phyloP scores from a whole-genome alignment of 2,797 vertebrate genomes.

The Spinibarbus caldwelli region DNA sequence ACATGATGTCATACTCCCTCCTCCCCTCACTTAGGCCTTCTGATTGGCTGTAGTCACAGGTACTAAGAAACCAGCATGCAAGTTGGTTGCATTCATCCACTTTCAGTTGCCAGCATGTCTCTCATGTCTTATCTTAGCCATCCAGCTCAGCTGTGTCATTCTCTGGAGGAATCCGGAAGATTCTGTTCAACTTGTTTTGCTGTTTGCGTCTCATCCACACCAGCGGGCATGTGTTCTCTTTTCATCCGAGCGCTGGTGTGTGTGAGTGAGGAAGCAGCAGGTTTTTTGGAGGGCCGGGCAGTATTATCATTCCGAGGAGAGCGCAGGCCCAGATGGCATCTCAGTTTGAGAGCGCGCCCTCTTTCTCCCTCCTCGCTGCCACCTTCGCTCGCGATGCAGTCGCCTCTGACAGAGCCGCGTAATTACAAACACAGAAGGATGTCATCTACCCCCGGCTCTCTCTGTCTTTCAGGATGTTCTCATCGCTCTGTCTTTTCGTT shows the following conservation, averaged over 20 bases:
- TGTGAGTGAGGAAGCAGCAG: conserved; percentile 38
- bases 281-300: conserved; percentile 34
- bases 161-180: conserved; percentile 31
- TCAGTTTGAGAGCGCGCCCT: conserved; percentile 61
- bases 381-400: conserved; percentile 49
- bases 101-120: conserved; percentile 18
- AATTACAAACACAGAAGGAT: conserved; percentile 71
- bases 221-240: conserved; percentile 32
- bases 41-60: not conserved
- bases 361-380: conserved; percentile 50
- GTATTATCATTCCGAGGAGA: conserved; percentile 57
- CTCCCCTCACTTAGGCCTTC: not conserved
- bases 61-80: not conserved
- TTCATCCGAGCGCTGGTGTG: conserved; percentile 25
- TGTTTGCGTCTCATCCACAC: conserved; percentile 17
- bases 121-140: conserved; percentile 34
- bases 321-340: conserved; percentile 66
- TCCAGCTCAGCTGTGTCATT: conserved; percentile 32
- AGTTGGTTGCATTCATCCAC: not conserved
- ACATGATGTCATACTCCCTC: not conserved
- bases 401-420: conserved; percentile 61
- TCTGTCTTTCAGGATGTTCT: conserved; percentile 50
- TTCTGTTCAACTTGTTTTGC: not conserved
- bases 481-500: conserved; percentile 41
- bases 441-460: conserved; percentile 51